These are phyloP conservation scores for Unio delphinus DNA, from an alignment of 2,888 invertebrate species.

Conservation along the genomic window DNA sequence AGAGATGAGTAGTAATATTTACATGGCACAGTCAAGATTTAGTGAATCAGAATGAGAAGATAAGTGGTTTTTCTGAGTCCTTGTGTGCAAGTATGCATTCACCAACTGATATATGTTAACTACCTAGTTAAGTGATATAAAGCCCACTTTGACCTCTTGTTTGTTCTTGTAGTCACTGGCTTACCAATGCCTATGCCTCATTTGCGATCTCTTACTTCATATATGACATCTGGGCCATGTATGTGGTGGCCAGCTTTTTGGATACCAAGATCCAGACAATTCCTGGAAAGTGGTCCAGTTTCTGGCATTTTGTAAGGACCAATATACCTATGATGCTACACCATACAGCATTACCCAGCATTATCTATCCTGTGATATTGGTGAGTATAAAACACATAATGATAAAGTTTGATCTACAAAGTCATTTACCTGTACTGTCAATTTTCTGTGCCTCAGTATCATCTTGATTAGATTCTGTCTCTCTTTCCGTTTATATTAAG, in stretches of 20 bases:
- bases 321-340: conserved; percentile 58
- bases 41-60: too few relatives aligned
- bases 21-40: too few relatives aligned
- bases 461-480: too few relatives aligned
- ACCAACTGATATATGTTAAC: too few relatives aligned
- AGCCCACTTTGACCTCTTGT: background rate
- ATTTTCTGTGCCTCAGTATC: too few relatives aligned
- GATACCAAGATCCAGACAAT: conserved; percentile 20
- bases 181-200: conserved; percentile 57
- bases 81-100: too few relatives aligned
- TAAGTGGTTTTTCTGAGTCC: too few relatives aligned
- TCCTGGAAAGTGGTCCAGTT: conserved; percentile 3
- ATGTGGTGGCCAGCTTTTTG: conserved; percentile 40
- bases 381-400: conserved; percentile 41
- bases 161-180: conserved; percentile 53
- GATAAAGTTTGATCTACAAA: too few relatives aligned
- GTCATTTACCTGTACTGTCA: too few relatives aligned
- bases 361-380: conserved; percentile 58
- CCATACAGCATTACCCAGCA: conserved; percentile 57
- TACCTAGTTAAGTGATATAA: background rate
- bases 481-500: too few relatives aligned
- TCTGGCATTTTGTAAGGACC: conserved; percentile 35
- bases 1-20: too few relatives aligned
- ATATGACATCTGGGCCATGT: conserved; percentile 64
- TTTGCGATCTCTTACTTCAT: conserved; percentile 63